These are phyloP conservation scores for Cladorhizidae sp. DNA, from an alignment of 37 sponge, comb jelly and placozoan genomes.

Conservation along the genomic window DNA sequence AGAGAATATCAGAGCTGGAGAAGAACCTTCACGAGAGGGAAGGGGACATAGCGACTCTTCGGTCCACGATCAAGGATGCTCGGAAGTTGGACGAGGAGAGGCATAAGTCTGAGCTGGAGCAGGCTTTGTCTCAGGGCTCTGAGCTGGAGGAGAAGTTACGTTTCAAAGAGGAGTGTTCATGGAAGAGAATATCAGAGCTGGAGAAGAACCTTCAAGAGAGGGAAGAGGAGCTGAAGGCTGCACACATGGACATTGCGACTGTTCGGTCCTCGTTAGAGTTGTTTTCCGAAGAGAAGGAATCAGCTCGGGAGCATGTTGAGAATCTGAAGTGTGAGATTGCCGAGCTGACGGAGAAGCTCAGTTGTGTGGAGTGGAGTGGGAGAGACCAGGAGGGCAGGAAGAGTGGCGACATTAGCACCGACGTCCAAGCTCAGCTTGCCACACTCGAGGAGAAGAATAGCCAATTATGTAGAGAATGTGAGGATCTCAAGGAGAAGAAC, in stretches of 20 bases:
- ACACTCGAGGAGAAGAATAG: not conserved
- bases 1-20: not conserved
- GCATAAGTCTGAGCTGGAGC: not conserved
- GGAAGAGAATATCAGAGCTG: not conserved
- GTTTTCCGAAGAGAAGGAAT: not conserved
- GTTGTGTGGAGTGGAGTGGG: not conserved
- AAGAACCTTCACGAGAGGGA: not conserved
- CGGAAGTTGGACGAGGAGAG: not conserved
- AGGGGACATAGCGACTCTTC: not conserved
- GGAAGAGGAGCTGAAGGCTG: not conserved
- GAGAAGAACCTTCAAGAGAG: not conserved
- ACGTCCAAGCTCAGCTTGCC: not conserved
- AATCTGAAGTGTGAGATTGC: conserved; percentile 3
- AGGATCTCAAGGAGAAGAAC: not conserved
- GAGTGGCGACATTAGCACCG: not conserved
- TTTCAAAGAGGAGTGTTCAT: not conserved
- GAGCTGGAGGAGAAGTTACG: too few relatives aligned
- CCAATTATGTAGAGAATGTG: not conserved
- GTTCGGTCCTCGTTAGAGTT: not conserved
- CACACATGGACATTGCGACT: not conserved
- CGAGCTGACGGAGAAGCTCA: conserved; percentile 5
- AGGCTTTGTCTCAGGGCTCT: not conserved
- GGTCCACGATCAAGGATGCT: too few relatives aligned
- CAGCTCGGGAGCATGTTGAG: not conserved
- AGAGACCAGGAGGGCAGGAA: not conserved